Base-by-base conservation (phyloP, 2,888 invertebrate species). In the Coelinius sp. region DNA sequence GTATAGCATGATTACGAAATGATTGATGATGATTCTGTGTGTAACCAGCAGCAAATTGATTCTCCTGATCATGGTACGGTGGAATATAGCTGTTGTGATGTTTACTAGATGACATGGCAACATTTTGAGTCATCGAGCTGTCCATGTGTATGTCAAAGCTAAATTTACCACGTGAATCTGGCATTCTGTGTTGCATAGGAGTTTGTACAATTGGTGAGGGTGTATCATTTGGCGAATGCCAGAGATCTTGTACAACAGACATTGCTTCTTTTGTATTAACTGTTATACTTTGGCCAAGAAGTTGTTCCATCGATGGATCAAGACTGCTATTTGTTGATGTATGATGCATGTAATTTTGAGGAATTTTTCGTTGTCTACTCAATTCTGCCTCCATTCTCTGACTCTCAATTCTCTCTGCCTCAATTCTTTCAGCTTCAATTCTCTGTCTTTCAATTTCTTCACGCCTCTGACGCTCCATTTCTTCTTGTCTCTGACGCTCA, bases 201-300 rank as follows among this genome's bases (percentile, higher is more conserved):
- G 76, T 80, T 0, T 75, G 73, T 52, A 81, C 75, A 3, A 72
- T 68, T 1, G 69, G 71, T 12, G 76, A 70, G 41, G 25, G 74
- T 10, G 62, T 44, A 1, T 73, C 49, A 10, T 72, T 67, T 0
- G 85, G 85, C 1, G 87, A 86, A 53, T 90, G 90, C 87, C 92
- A 92, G 74, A 92, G 86, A 75, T 92, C 91, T 75, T 92, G 89
- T 20, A 94, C 90, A 66, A 92, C 91, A 85, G 91, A 91, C 83
- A 92, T 88, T 0, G 93, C 93, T 81, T 93, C 93, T 79, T 92
- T 93, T 0, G 93, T 93, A 80, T 93, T 92, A 0, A 93, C 91
- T 4, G 93, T 94, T 17, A 92, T 89, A 70, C 91, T 91, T 81
- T 91, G 91, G 7, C 90, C 90, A 12, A 91, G 88, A 0, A 91